Base-by-base conservation (phyloP, 2,888 invertebrate species). In the Pollenia angustigena region DNA sequence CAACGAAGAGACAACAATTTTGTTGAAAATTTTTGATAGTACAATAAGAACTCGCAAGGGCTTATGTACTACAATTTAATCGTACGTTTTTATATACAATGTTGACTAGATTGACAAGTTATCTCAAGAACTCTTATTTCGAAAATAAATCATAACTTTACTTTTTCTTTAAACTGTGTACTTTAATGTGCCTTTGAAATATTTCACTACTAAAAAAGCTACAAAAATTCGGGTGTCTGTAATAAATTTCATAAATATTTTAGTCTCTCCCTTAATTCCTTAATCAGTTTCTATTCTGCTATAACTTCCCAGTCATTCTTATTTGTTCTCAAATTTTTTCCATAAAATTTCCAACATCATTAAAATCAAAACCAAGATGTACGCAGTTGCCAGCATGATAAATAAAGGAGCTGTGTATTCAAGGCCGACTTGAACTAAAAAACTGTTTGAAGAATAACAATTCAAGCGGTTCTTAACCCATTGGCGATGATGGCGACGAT, bases 321-420 rank as follows among this genome's bases (percentile, higher is more conserved):
- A 32, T 64, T 60, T 82, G 2, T 40, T 46, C 1, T 54, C 69
- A 85, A 89, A 90, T 52, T 89, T 90, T 11, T 89, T 83, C 89
- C 90, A 90, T 54, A 82, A 83, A 11, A 91, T 85, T 68, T 93
- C 92, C 4, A 91, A 10, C n/a, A 90, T 4, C 40, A 92, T 78
- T 16, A 92, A 8, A 0, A 91, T 0, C 1, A 91, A 3, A 12
- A 90, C 90, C 71, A 91, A 69, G 10, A 90, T 42, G 62, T 91
- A 92, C 16, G 89, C 89, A 10, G 89, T 84, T 60, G 90, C 85
- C 72, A 93, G 87, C 88, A 93, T 90, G 8, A 91, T 88, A 85
- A 93, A 92, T 11, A 93, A 85, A 0, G 93, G 92, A 2, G 92
- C 92, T 12, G 91, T 91, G 71, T 93, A 93, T 64, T 93, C 93